Base-by-base conservation (phyloP, 1,140 invertebrate genomes). In the Zaprionus ornatus region DNA sequence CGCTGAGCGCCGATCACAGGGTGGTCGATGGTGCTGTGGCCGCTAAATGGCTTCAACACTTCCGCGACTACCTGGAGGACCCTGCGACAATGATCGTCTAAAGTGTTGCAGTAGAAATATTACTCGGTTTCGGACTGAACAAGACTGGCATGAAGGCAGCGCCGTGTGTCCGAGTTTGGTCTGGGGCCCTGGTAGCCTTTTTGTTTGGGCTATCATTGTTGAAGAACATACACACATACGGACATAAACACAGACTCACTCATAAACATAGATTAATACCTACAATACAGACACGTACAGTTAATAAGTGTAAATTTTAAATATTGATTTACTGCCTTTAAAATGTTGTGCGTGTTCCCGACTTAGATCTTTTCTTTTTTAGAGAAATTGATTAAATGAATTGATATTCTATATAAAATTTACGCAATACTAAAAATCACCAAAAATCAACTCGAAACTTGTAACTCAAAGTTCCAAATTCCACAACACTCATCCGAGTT, bases 1-100 rank as follows among this genome's bases (percentile, higher is more conserved):
- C 97, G 42, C 94, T 99, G 27, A 98, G 97, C 59, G 98, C 97
- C 74, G 98, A 99, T 94, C 97, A 97, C 90, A 94, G 98, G 82
- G 96, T 96, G 3, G 95, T 99, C 19, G 97, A 97, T 92, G 98
- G 98, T 70, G 95, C 96, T 77, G 95, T 97, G 25, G 98, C 97
- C 40, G 97, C 97, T 12, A 94, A 96, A 90, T 99, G 98, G 96
- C 94, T 99, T 78, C 94, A 96, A 86, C 95, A 95, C 19, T 97
- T 99, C 92, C 96, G 95, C 77, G 93, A 95, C 54, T 95, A 96
- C 66, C 93, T 99, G 64, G 98, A 99, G 94, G 96, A 98, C 85
- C 96, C 96, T 45, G 93, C 95, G 60, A 95, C 94, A 59, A 97
- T 97, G 94, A 94, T 96, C 74, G 93, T 96, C 64, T 96, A 95